Percentiles rank a stretch among this genome's conserved stretches.
Evolutionary conservation across 2,113 vertebrate species (phyloP).

Genomic region (Marmota flaviventris): DNA sequence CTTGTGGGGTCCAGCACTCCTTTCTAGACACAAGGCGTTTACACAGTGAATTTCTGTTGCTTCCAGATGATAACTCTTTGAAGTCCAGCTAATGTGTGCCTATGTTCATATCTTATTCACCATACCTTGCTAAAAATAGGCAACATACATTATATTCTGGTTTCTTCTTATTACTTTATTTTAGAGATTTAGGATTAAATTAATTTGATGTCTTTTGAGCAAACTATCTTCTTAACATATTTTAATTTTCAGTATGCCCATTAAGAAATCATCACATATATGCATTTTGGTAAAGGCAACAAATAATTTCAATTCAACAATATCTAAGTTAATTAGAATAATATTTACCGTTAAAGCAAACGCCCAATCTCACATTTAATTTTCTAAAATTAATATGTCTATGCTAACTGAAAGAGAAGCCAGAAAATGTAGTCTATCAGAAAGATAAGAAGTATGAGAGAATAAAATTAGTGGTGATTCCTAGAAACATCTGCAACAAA

Average conservation of each 20-base stretch:
- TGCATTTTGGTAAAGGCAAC: background rate
- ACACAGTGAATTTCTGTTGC: background rate
- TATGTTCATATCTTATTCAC: background rate
- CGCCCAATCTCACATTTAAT: background rate
- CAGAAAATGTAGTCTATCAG: background rate
- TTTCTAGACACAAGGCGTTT: background rate
- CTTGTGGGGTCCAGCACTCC: background rate
- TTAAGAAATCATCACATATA: background rate
- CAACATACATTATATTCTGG: fast-evolving
- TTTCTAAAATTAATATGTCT: background rate
- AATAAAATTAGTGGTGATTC: background rate
- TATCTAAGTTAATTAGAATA: background rate
- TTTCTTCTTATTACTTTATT: background rate
- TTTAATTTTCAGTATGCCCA: background rate
- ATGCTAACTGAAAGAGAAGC: background rate
- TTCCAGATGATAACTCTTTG: background rate
- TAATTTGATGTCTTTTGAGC: background rate
- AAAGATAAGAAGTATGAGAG: background rate
- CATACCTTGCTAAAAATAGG: background rate
- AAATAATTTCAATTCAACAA: background rate
- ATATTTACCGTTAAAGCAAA: background rate
- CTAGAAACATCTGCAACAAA: background rate
- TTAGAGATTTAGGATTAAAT: background rate
- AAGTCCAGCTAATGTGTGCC: background rate
- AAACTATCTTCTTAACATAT: background rate